Percentiles rank a stretch among this genome's conserved stretches.
These are phyloP conservation scores for Capitella teleta DNA, from an alignment of 1,140 invertebrate species.

Conservation along the genomic window DNA sequence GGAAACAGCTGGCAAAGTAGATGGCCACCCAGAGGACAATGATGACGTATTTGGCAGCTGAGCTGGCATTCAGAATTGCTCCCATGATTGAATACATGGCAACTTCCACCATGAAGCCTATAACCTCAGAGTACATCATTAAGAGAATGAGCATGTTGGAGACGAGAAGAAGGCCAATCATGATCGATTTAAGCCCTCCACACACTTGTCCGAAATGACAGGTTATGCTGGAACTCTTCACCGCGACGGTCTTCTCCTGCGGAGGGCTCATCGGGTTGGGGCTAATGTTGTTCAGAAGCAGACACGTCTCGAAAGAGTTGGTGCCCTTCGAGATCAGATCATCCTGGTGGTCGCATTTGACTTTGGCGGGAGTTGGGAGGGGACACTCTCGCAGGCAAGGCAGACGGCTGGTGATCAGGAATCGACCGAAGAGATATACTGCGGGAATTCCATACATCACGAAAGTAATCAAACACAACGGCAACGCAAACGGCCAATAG, in stretches of 20 bases:
- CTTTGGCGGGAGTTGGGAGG: not conserved
- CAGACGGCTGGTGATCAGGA: conserved; percentile 4
- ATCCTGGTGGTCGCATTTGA: not conserved
- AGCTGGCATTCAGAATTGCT: conserved; percentile 2
- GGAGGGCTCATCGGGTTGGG: not conserved
- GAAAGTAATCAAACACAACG: conserved; percentile 6
- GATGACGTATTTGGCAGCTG: conserved; percentile 4
- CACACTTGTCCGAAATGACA: not conserved
- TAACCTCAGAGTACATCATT: conserved; percentile 2
- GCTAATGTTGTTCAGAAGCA: conserved; percentile 10
- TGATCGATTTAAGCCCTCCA: not conserved
- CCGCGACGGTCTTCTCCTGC: not conserved
- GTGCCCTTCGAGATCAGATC: no score
- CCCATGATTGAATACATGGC: not conserved
- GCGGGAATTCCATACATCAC: conserved; percentile 10
- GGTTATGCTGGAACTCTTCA: not conserved
- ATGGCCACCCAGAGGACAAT: conserved; percentile 4
- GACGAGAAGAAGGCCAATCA: not conserved
- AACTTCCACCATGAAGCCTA: not conserved
- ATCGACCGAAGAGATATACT: conserved; percentile 8
- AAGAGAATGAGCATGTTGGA: not conserved
- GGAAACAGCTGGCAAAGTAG: not conserved
- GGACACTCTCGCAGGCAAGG: not conserved
- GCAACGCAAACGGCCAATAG: conserved; percentile 13
- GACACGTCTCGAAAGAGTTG: conserved; percentile 7